Conservation (phyloP, 2,113 vertebrate genomes). For the Eolophus roseicapilla region DNA sequence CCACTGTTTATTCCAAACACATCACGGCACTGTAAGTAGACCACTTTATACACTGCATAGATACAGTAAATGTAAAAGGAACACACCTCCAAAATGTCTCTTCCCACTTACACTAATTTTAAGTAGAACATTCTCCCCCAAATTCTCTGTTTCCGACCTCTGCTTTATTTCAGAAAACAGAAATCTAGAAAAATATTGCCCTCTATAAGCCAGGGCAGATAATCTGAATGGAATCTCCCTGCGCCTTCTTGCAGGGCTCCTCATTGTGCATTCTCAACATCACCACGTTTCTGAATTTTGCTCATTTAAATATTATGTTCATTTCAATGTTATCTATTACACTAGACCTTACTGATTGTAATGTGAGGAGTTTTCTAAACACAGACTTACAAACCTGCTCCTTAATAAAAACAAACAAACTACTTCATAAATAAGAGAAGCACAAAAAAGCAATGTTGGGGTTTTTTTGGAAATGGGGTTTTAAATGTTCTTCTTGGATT, state of each 20-base stretch:
- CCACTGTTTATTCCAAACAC: slow-evolving; percentile 57
- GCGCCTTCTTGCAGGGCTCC: background rate
- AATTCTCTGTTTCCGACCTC: background rate
- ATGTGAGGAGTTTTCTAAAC: background rate
- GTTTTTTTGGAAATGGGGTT: background rate
- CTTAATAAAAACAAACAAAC: background rate
- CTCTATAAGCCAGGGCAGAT: background rate
- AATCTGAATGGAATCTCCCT: slow-evolving; percentile 22
- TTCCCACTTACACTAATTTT: background rate
- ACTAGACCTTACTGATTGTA: background rate
- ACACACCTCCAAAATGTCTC: slow-evolving; percentile 7
- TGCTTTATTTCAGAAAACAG: too few species aligned
- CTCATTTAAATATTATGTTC: slow-evolving; percentile 28
- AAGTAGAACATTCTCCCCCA: background rate
- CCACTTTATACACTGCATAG: slow-evolving; percentile 4
- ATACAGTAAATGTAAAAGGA: background rate
- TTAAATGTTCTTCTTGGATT: background rate
- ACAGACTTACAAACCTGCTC: background rate
- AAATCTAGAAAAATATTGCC: background rate
- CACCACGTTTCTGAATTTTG: slow-evolving; percentile 14
- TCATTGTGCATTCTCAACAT: background rate
- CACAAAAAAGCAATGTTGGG: background rate
- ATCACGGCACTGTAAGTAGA: background rate
- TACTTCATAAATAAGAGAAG: background rate
- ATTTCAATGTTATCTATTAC: slow-evolving; percentile 11